Conservation (phyloP, 2,888 invertebrate genomes). For the Caenorhabditis japonica region DNA sequence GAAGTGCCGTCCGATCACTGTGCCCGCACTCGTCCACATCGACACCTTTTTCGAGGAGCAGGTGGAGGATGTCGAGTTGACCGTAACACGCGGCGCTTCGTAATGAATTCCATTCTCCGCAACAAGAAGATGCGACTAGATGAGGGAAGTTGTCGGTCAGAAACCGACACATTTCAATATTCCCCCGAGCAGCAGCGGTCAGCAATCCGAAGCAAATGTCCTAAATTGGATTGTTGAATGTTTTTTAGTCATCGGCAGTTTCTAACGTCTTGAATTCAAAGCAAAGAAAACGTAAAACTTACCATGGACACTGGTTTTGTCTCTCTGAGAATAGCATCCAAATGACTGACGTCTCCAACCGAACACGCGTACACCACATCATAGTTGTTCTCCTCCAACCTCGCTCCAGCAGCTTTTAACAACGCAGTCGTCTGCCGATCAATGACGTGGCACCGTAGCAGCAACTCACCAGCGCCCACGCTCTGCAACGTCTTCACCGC, state of each 20-base stretch:
- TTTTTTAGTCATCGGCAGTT: too few species aligned
- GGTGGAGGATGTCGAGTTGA: conserved; percentile 63
- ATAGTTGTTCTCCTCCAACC: conserved; percentile 39
- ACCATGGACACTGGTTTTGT: conserved; percentile 34
- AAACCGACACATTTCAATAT: conserved; percentile 54
- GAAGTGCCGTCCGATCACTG: conserved; percentile 64
- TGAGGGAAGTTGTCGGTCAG: conserved; percentile 40
- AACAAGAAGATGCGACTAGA: conserved; percentile 27
- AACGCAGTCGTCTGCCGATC: conserved; percentile 61
- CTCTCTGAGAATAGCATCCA: conserved; percentile 30
- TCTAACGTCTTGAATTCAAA: too few species aligned
- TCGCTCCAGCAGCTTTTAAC: conserved; percentile 60
- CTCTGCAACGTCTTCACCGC: conserved; percentile 56
- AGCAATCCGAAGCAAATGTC: conserved; percentile 49
- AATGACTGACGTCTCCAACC: conserved; percentile 44
- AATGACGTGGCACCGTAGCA: conserved; percentile 60
- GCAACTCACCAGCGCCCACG: conserved; percentile 57
- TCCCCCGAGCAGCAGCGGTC: conserved; percentile 61
- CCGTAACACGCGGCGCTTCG: conserved; percentile 65
- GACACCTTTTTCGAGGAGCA: conserved; percentile 61
- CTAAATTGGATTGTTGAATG: too few species aligned
- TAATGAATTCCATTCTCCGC: conserved; percentile 64
- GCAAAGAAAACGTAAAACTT: too few species aligned
- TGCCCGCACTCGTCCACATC: conserved; percentile 65
- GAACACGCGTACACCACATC: conserved; percentile 66